A percentile compares a stretch with the other conserved stretches of the same genome.
These are phyloP conservation scores for Fratercula arctica DNA, from an alignment of 2,797 vertebrate genomes.

Conservation along the genomic window DNA sequence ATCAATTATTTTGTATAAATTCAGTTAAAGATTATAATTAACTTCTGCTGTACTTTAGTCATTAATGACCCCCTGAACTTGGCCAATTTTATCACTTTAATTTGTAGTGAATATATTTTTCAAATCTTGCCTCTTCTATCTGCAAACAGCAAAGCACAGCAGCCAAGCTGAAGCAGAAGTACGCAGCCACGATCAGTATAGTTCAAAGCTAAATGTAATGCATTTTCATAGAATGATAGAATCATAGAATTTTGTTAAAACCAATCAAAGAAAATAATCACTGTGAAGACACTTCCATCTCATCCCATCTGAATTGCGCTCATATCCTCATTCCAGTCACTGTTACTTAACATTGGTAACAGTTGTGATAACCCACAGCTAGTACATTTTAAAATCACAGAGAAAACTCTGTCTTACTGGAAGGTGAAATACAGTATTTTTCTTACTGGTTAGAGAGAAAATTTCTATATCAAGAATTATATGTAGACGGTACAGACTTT, in stretches of 20 bases:
- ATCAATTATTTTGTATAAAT: not conserved
- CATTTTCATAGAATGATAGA: not conserved
- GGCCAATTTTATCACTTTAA: not conserved
- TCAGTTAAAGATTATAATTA: not conserved
- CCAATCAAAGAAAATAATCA: not conserved
- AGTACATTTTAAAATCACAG: not conserved
- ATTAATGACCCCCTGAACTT: not conserved
- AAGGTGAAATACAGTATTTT: not conserved
- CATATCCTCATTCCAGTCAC: not conserved
- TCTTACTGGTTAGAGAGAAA: not conserved
- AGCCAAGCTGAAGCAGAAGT: not conserved
- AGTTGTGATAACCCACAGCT: not conserved
- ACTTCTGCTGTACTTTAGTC: not conserved
- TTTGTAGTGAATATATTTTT: not conserved
- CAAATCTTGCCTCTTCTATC: not conserved
- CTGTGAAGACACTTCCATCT: not conserved
- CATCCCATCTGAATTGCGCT: not conserved
- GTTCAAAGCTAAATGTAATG: not conserved
- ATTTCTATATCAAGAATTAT: not conserved
- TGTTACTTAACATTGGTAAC: not conserved
- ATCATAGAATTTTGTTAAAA: not conserved
- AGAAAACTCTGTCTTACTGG: not conserved
- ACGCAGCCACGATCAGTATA: not conserved
- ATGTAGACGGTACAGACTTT: not conserved
- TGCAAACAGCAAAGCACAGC: not conserved